These are phyloP conservation scores for Ondatra zibethicus DNA, from an alignment of 2,113 vertebrate species.

Conservation along the genomic window DNA sequence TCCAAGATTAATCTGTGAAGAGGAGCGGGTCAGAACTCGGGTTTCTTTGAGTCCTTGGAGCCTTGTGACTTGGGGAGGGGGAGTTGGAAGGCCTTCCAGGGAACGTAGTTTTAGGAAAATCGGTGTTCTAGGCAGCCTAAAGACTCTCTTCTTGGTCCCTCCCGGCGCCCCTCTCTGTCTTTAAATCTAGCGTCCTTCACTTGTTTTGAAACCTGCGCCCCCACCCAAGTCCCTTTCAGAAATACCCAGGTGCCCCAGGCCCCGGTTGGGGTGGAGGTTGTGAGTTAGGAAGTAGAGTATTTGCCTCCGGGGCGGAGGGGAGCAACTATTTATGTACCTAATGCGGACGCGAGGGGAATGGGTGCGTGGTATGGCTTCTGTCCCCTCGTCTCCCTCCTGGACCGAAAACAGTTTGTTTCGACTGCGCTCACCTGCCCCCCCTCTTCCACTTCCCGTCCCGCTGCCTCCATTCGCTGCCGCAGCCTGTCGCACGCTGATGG, in stretches of 20 bases:
- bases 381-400: not conserved
- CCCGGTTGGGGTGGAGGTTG: not conserved
- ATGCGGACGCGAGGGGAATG: not conserved
- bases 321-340: not conserved
- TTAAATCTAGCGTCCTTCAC: not conserved
- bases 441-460: not conserved
- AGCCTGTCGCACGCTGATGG: constrained; percentile 77
- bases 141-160: not conserved
- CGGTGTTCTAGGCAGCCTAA: not conserved
- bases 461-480: constrained; percentile 65
- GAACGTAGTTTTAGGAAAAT: constrained; percentile 32
- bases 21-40: not conserved
- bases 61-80: not conserved
- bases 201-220: constrained; percentile 6
- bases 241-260: not conserved
- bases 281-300: not conserved
- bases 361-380: not conserved
- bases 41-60: not conserved
- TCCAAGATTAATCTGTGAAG: not conserved
- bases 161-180: not conserved
- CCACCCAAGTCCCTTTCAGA: not conserved
- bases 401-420: constrained; percentile 73
- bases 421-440: constrained; percentile 73
- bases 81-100: constrained; percentile 8
- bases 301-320: not conserved